A percentile compares a stretch with the other conserved stretches of the same genome.
phyloP scores from a whole-genome alignment of 2,797 vertebrate species.

The Allochrocebus solatus region DNA sequence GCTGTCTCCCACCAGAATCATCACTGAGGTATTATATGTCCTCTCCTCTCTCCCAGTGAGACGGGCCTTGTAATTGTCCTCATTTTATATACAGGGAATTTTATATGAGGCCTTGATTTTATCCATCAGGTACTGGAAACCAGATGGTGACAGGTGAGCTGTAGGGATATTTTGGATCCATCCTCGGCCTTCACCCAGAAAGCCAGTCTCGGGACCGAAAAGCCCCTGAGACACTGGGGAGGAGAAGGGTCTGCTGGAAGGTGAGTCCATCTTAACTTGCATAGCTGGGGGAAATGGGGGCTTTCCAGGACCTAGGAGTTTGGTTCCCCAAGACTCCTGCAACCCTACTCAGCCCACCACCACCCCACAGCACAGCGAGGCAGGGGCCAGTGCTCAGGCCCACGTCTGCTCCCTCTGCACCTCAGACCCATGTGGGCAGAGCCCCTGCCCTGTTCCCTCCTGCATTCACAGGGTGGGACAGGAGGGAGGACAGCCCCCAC shows the following conservation, averaged over 20 bases:
- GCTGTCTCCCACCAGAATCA: neutral
- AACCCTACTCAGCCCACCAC: neutral
- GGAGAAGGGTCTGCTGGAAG: fast-evolving
- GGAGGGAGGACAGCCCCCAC: no score
- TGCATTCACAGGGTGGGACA: fast-evolving
- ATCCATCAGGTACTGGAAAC: neutral
- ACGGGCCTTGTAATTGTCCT: neutral
- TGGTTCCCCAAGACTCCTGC: neutral
- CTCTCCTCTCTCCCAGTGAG: neutral
- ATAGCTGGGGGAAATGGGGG: neutral
- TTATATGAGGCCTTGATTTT: neutral
- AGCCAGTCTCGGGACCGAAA: neutral
- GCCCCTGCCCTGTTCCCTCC: neutral
- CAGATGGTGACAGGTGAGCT: neutral
- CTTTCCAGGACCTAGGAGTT: neutral
- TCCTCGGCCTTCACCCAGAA: neutral
- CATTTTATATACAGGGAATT: neutral
- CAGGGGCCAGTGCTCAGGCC: neutral
- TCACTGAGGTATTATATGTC: neutral
- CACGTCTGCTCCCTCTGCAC: neutral
- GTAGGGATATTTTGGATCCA: neutral
- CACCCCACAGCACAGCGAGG: no score
- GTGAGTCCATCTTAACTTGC: neutral
- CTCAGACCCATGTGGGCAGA: neutral
- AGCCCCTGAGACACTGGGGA: neutral